Base-by-base conservation (phyloP, 2,888 invertebrate species). In the Stegana nigrithorax region DNA sequence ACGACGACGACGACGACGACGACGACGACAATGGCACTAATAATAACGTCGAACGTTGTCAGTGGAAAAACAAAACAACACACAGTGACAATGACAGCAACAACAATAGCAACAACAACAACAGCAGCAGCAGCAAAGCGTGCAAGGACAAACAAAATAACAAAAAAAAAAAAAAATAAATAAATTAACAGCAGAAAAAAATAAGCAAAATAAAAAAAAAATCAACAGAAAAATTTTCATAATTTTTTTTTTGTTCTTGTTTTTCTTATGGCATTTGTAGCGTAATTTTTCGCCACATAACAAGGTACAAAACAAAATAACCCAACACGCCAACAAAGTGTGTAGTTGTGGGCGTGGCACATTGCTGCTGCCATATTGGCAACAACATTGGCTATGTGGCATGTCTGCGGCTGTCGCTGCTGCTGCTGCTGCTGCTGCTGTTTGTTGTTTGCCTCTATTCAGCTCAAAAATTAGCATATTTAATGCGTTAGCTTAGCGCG, bases 401-500 rank as follows among this genome's bases (percentile, higher is more conserved):
- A n/a, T n/a, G n/a, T n/a, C n/a, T n/a, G n/a, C n/a, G n/a, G n/a
- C n/a, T n/a, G n/a, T n/a, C n/a, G n/a, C n/a, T n/a, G n/a, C 21
- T 53, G 44, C 56, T 10, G 32, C 47, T 64, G 8, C 65, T 55
- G 74, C 67, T 70, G 67, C 14, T 59, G 64, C 63, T 57, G 57
- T 51, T 65, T 36, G 39, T 10, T 39, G 14, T 23, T 6, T n/a
- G 8, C 12, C 67, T 67, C 80, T 75, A 73, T 75, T 74, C 78
- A 71, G 76, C 76, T 77, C 72, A 76, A 27, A 76, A 78, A 77
- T 77, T 77, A 80, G 78, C 77, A 77, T 77, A 77, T 74, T 77
- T 80, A 80, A 77, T 77, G 77, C 70, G 78, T 6, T 42, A n/a
- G 2, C 19, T 45, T 17, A 21, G 23, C 12, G 32, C 12, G 23